These are phyloP conservation scores for Platorchestia sp. DNA, from an alignment of 1,140 invertebrate species.

Conservation along the genomic window DNA sequence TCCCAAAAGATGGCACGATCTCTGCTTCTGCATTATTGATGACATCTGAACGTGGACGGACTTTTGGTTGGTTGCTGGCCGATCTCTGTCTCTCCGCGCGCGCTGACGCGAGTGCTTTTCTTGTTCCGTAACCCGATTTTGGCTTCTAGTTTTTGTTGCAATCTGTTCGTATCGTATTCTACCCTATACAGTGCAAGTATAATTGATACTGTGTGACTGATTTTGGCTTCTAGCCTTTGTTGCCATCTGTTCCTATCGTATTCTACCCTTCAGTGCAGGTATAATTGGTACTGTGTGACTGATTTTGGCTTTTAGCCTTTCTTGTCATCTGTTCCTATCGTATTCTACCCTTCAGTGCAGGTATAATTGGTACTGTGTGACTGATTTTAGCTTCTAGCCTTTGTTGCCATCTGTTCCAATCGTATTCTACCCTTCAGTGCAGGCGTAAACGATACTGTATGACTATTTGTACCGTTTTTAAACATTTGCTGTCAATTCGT, in stretches of 20 bases:
- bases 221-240: neutral
- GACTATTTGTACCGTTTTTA: neutral
- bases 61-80: neutral
- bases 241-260: neutral
- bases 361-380: neutral
- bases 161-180: neutral
- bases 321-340: neutral
- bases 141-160: neutral
- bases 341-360: neutral
- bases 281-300: neutral
- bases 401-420: neutral
- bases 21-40: conserved; percentile 52
- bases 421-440: neutral
- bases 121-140: neutral
- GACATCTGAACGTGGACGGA: neutral
- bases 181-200: neutral
- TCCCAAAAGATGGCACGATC: conserved; percentile 53
- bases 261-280: neutral
- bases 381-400: neutral
- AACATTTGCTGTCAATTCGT: too few relatives aligned
- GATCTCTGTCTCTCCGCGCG: neutral
- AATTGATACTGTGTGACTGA: neutral
- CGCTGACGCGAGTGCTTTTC: neutral
- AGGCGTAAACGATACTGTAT: neutral
- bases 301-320: neutral